Evolutionary conservation across 2,113 vertebrate genomes (phyloP).

Genomic region (Nematolebias whitei): DNA sequence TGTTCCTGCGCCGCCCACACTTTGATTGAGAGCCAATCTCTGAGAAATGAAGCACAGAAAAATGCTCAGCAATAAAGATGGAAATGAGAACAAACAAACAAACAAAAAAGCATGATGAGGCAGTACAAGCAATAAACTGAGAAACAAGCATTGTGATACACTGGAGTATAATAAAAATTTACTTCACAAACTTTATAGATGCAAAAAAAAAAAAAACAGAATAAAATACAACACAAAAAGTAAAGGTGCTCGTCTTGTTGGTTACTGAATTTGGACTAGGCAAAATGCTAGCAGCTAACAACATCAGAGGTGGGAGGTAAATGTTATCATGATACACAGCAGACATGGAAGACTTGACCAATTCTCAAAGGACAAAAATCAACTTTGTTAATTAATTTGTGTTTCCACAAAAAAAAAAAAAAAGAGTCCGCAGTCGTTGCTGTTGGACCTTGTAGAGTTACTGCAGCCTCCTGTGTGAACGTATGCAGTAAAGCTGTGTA

Average conservation of each 20-base stretch:
- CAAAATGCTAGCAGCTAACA: no score
- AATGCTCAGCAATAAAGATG: slow-evolving; percentile 3
- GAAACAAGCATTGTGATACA: not conserved
- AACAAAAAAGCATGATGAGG: not conserved
- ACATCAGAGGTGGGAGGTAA: no score
- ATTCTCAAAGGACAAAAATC: no score
- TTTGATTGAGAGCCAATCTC: slow-evolving; percentile 48
- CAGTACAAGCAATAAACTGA: not conserved
- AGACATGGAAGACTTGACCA: no score
- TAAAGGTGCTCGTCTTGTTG: not conserved
- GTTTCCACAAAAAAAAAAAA: no score
- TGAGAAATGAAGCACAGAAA: slow-evolving; percentile 26
- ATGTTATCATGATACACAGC: no score
- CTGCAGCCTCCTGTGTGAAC: no score
- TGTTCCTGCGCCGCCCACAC: slow-evolving; percentile 22
- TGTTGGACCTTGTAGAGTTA: no score
- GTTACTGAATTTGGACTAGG: no score
- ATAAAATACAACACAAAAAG: not conserved
- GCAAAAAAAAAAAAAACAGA: not conserved
- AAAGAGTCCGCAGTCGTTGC: no score
- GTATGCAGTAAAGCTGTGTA: no score
- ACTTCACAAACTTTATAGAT: not conserved
- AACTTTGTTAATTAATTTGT: no score
- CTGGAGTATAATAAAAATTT: not conserved
- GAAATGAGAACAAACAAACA: slow-evolving; percentile 8